Evolutionary conservation across 2,888 invertebrate genomes (phyloP).

Genomic region (Cryptocephalus moraei): DNA sequence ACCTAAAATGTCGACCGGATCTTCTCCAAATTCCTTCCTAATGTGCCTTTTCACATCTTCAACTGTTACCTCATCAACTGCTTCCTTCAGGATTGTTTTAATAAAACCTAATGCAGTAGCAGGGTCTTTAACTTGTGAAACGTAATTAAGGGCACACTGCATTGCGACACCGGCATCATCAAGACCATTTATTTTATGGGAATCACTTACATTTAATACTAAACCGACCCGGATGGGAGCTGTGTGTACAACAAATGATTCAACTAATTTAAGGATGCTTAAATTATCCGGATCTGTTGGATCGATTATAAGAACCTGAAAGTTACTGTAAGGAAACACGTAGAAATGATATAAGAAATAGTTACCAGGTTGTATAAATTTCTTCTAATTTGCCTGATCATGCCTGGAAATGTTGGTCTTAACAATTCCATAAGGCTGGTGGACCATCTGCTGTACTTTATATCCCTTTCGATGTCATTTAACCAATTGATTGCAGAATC

Average conservation of each 20-base stretch:
- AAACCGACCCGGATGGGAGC: slow-evolving; percentile 86
- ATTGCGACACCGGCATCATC: slow-evolving; percentile 71
- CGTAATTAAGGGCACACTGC: slow-evolving; percentile 82
- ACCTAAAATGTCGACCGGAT: slow-evolving; percentile 34
- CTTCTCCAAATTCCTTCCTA: slow-evolving; percentile 52
- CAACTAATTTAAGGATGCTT: slow-evolving; percentile 73
- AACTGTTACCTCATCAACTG: slow-evolving; percentile 46
- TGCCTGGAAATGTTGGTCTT: slow-evolving; percentile 95
- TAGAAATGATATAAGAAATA: slow-evolving; percentile 5
- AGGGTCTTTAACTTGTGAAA: slow-evolving; percentile 65
- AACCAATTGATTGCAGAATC: slow-evolving; percentile 90
- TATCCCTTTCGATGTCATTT: slow-evolving; percentile 89
- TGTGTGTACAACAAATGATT: slow-evolving; percentile 83
- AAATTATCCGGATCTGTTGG: slow-evolving; percentile 60
- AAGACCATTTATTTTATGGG: slow-evolving; percentile 46
- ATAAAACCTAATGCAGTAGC: slow-evolving; percentile 75
- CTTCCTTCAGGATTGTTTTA: slow-evolving; percentile 60
- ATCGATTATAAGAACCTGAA: slow-evolving; percentile 73
- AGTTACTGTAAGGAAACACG: background rate
- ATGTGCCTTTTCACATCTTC: slow-evolving; percentile 62
- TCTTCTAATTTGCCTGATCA: slow-evolving; percentile 79
- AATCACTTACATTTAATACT: slow-evolving; percentile 60
- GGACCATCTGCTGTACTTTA: slow-evolving; percentile 83
- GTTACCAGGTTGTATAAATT: slow-evolving; percentile 77
- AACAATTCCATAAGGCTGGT: slow-evolving; percentile 79